Percentiles rank a stretch among this genome's conserved stretches.
These are phyloP conservation scores for Sarcophaga carnaria DNA, from an alignment of 2,888 invertebrate genomes.

Conservation along the genomic window DNA sequence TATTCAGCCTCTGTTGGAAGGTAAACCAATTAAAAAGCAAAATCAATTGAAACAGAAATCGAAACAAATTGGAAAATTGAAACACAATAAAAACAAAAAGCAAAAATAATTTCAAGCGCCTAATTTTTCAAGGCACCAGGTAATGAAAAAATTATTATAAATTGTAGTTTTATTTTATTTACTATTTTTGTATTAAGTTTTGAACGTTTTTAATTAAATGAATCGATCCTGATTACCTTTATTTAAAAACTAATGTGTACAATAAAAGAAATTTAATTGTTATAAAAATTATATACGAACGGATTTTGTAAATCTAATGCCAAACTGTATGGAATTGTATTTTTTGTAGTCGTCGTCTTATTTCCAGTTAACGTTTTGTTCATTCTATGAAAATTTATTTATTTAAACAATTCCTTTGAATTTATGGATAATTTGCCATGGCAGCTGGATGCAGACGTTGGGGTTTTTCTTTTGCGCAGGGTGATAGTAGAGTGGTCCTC, in stretches of 20 bases:
- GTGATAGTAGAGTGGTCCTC: no score
- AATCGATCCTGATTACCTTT: neutral
- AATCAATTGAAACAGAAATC: slow-evolving; percentile 76
- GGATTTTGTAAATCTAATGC: neutral
- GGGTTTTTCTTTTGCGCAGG: no score
- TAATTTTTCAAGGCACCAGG: neutral
- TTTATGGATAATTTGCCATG: no score
- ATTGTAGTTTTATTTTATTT: slow-evolving; percentile 42
- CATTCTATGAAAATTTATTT: no score
- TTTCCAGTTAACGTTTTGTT: no score
- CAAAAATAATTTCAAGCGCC: slow-evolving; percentile 37
- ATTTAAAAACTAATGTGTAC: neutral
- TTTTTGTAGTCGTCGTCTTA: no score
- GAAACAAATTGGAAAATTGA: slow-evolving; percentile 77
- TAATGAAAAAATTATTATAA: slow-evolving; percentile 24
- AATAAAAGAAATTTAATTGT: neutral
- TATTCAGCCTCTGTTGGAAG: slow-evolving; percentile 70
- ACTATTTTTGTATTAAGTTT: slow-evolving; percentile 30
- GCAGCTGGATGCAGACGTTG: no score
- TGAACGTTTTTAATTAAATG: neutral
- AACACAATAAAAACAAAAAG: slow-evolving; percentile 73
- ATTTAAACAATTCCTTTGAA: no score
- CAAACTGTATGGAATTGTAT: neutral
- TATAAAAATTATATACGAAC: neutral
- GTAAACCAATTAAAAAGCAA: slow-evolving; percentile 77